These are phyloP conservation scores for Petaurus breviceps DNA, from an alignment of 2,113 vertebrate genomes.

Conservation along the genomic window DNA sequence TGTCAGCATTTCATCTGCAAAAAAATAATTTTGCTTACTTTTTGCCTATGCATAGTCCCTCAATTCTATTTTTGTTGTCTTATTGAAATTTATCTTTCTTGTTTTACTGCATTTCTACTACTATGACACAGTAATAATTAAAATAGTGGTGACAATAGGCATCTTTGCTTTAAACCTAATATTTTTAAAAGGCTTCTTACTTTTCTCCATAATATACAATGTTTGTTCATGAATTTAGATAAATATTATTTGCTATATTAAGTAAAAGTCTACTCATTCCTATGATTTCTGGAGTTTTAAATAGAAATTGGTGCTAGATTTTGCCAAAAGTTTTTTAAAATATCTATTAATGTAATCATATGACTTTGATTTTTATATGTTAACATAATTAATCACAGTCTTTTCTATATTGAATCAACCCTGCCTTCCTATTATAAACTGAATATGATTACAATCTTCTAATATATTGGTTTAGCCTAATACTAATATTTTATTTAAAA, in stretches of 20 bases:
- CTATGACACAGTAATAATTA: not conserved
- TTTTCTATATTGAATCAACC: not conserved
- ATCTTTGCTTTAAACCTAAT: not conserved
- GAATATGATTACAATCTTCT: not conserved
- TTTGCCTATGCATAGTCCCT: not conserved
- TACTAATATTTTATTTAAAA: not conserved
- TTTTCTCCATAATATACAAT: not conserved
- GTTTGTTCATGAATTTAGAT: not conserved
- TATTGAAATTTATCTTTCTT: not conserved
- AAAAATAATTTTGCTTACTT: not conserved
- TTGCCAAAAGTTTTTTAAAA: not conserved
- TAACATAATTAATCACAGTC: not conserved
- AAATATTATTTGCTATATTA: not conserved
- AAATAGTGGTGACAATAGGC: not conserved
- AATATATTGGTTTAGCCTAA: not conserved
- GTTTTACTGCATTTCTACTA: not conserved
- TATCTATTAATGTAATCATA: not conserved
- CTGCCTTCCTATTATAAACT: not conserved
- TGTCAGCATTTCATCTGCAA: not conserved
- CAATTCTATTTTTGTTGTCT: not conserved
- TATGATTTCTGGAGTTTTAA: not conserved
- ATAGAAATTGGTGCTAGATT: not conserved
- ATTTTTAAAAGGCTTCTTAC: not conserved
- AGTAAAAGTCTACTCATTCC: too few relatives aligned
- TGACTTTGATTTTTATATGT: not conserved